phyloP scores from a whole-genome alignment of 1,140 invertebrate species.

The Drosophila hydei region DNA sequence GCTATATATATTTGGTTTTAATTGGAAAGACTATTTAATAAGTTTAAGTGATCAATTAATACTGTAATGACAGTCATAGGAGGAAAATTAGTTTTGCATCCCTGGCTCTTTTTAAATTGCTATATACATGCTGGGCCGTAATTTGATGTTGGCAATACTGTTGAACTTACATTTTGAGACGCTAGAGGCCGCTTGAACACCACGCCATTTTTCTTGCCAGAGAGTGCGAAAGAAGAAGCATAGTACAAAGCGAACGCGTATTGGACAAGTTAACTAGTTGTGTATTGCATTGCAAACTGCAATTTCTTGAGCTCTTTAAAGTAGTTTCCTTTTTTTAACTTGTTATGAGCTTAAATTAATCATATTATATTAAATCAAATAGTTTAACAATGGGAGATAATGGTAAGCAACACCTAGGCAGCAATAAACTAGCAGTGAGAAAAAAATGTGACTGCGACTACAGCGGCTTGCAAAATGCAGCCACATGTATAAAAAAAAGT shows the following conservation, averaged over 20 bases:
- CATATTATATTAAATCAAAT: constrained; percentile 1
- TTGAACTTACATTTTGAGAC: background rate
- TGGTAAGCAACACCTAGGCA: constrained; percentile 15
- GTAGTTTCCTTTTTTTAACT: background rate
- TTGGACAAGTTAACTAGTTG: constrained; percentile 5
- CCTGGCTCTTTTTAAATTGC: constrained; percentile 18
- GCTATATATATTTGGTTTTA: background rate
- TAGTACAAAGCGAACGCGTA: background rate
- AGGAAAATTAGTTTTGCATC: constrained; percentile 5
- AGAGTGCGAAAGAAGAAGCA: constrained; percentile 24
- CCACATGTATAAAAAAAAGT: constrained; percentile 23
- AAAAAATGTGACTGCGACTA: constrained; percentile 34
- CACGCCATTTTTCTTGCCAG: constrained; percentile 53
- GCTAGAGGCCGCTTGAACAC: constrained; percentile 31
- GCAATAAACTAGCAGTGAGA: background rate
- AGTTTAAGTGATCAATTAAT: constrained; percentile 1
- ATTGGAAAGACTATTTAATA: background rate
- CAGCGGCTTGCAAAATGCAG: background rate
- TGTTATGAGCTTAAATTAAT: constrained; percentile 10
- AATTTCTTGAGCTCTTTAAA: constrained; percentile 12
- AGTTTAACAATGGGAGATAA: constrained; percentile 19
- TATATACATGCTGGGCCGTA: constrained; percentile 11
- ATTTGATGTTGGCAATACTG: constrained; percentile 49
- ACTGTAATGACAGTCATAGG: background rate
- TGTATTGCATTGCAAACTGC: constrained; percentile 15